Evolutionary conservation across 1,140 invertebrate genomes (phyloP), one percentile per base, ranked within the genome.

Genomic region (Littorina saxatilis): DNA sequence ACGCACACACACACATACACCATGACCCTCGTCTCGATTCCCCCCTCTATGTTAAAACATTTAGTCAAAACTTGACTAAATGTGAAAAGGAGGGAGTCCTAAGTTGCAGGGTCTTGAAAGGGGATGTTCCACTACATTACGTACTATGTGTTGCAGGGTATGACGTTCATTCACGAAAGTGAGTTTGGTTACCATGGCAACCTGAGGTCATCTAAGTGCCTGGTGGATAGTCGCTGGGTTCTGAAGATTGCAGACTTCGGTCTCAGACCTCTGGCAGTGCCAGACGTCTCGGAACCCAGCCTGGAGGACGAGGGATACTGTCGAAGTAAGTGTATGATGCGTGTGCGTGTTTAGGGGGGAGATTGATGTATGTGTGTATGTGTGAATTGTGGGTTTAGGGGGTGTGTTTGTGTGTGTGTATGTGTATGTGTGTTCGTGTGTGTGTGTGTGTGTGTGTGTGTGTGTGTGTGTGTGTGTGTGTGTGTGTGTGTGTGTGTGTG

Each of bases 231-330:
- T 85, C 95, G 98, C 68, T 99, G 98, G 97, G 97, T 98, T 92
- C 94, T 99, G 29, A 95, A 98, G 94, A 95, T 99, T 32, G 96
- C 97, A 17, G 97, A 98, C 94, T 99, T 98, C 93, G 98, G 98
- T 77, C 94, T 99, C 32, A 95, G 97, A 85, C 96, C 98, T 89
- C 94, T 99, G 4, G 37, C 76, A 23, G 76, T 83, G 40, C 78
- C 80, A 13, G 66, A 55, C 61, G 50, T 81, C 3, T 72, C 66
- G 27, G 50, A 43, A 83, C 95, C 95, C 87, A 94, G 95, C 84
- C 95, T 92, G 94, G 94, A 89, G 72, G 85, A 87, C 70, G 75
- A 87, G 39, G 76, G 72, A 15, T 84, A 83, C 68, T 88, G 85
- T 81, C 79, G 79, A 27, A 85, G 89, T 89, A 82, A 85, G 87